Base-by-base conservation (phyloP, 2,113 vertebrate genomes). In the Sitta europaea region DNA sequence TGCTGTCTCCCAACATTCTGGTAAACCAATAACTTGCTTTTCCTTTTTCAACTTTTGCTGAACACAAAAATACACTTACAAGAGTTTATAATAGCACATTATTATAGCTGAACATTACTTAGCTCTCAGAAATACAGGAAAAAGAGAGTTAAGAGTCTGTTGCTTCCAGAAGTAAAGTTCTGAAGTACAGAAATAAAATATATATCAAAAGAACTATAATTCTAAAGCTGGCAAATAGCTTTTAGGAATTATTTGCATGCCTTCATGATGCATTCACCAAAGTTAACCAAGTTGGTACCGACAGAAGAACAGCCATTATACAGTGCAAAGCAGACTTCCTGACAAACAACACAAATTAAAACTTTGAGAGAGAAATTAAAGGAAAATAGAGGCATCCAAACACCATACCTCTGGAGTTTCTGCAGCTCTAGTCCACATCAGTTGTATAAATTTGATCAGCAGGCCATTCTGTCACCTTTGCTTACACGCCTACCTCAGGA, bases 401-500 rank as follows among this genome's bases (percentile, higher is more conserved):
- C 35, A 42, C 54, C 19, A 45, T 24, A 55, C 10, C 25, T 47
- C 28, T 33, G 40, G 24, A 85, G 17, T 36, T 38, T 68, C 77
- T 62, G 55, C 29, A 77, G 18, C 55, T 62, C 68, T 74, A 35
- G 25, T 86, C 40, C 13, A 2, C 12, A 38, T 6, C 5, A 10
- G 27, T 12, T n/a, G 31, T 6, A 31, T 25, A 62, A 38, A 84
- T 78, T 35, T 50, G 10, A 74, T 21, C 27, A 71, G 35, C 6
- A 80, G 80, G 43, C 16, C 21, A 15, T 58, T 82, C 38, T 87
- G 24, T 31, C 67, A 70, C 59, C 55, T 86, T 47, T 45, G 25
- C 33, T 62, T 35, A 58, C 14, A 53, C 2, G 6, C 20, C 27
- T 28, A 22, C 53, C 33, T 28, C 2, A 1, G n/a, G 1, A 1